A percentile compares a stretch with the other conserved stretches of the same genome.
Conservation (phyloP, 2,888 invertebrate species). For the Matsumyia berberina region DNA sequence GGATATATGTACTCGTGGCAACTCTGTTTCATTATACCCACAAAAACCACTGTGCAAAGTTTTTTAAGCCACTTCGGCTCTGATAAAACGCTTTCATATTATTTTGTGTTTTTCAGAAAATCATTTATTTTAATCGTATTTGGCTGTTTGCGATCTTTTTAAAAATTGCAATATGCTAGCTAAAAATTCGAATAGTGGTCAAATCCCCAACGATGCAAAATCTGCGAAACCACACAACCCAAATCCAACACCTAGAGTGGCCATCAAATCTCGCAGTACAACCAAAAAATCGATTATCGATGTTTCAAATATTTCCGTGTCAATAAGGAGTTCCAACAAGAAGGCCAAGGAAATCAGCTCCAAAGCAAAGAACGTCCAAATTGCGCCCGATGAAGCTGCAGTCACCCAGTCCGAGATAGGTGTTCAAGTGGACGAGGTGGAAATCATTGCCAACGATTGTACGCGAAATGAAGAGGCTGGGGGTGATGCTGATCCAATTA, state of each 20-base stretch:
- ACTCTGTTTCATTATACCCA: no score
- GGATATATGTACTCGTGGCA: no score
- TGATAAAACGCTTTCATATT: neutral
- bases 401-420: constrained; percentile 8
- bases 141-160: neutral
- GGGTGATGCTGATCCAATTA: neutral
- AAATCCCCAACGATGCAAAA: neutral
- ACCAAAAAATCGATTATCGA: constrained; percentile 23
- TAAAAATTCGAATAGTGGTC: neutral
- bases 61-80: neutral
- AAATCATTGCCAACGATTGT: constrained; percentile 19
- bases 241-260: constrained; percentile 3
- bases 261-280: neutral
- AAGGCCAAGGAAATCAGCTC: constrained; percentile 7
- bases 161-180: constrained; percentile 24
- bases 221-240: neutral
- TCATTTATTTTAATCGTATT: constrained; percentile 6
- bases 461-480: neutral
- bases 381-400: neutral
- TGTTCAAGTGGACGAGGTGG: constrained; percentile 46
- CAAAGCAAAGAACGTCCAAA: neutral
- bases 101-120: neutral
- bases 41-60: neutral
- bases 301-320: constrained; percentile 41
- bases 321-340: constrained; percentile 29